Percentiles rank a stretch among this genome's conserved stretches.
Conservation (phyloP, 2,113 vertebrate genomes). For the Arvicanthis niloticus region DNA sequence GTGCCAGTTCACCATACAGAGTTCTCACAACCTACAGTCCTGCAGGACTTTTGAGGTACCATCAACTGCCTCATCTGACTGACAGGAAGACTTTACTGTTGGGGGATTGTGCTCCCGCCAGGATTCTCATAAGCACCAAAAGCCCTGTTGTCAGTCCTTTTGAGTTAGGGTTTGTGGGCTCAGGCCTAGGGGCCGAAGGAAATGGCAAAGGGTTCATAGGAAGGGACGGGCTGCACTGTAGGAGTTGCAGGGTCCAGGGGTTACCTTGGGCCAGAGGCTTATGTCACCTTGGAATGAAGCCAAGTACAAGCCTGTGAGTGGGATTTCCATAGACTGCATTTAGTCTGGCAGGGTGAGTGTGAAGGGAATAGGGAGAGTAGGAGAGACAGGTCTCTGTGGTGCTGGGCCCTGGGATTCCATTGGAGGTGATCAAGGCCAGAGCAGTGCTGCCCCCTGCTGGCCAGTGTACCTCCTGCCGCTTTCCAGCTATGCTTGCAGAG, state of each 20-base stretch:
- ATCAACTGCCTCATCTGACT: accelerated
- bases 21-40: not conserved
- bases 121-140: accelerated
- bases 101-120: accelerated
- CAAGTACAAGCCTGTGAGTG: accelerated
- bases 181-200: not conserved
- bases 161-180: not conserved
- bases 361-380: not conserved
- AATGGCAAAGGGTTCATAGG: not conserved
- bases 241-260: not conserved
- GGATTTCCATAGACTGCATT: not conserved
- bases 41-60: not conserved
- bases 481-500: not conserved
- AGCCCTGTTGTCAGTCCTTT: not conserved
- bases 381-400: accelerated
- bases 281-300: not conserved
- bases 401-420: not conserved
- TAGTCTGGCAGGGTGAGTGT: not conserved
- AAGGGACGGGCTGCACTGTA: not conserved
- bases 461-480: not conserved
- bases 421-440: accelerated
- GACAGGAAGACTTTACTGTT: not conserved
- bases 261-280: not conserved
- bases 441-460: slow-evolving; percentile 43
- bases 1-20: accelerated